A percentile compares a stretch with the other conserved stretches of the same genome.
These are phyloP conservation scores for Euplagia quadripunctaria DNA, from an alignment of 2,888 invertebrate genomes.

Conservation along the genomic window DNA sequence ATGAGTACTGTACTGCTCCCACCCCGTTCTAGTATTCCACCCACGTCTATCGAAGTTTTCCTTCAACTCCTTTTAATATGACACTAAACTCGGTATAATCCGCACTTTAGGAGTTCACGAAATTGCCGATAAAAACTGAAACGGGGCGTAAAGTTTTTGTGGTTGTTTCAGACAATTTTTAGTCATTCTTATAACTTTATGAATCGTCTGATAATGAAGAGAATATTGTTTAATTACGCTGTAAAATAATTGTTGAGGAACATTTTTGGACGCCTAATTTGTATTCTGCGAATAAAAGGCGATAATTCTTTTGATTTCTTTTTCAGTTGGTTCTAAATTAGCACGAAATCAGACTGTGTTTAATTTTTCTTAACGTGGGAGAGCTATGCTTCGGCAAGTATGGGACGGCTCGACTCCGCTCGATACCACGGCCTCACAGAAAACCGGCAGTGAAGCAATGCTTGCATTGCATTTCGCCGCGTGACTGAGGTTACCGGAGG, in stretches of 20 bases:
- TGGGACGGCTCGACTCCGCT: too few species aligned
- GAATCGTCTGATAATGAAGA: slow-evolving; percentile 30
- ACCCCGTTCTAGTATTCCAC: slow-evolving; percentile 37
- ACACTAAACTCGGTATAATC: slow-evolving; percentile 57
- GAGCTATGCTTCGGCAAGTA: too few species aligned
- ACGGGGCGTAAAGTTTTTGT: slow-evolving; percentile 47
- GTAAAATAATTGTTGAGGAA: slow-evolving; percentile 2
- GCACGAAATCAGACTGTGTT: neutral
- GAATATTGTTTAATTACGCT: slow-evolving; percentile 19
- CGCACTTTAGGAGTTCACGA: slow-evolving; percentile 48
- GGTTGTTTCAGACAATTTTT: slow-evolving; percentile 39
- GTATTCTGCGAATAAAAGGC: slow-evolving; percentile 3
- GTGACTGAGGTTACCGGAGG: too few species aligned
- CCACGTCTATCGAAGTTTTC: slow-evolving; percentile 42
- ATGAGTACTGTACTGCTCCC: slow-evolving; percentile 36
- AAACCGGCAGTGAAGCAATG: too few species aligned
- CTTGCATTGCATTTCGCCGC: too few species aligned
- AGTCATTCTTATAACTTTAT: slow-evolving; percentile 40
- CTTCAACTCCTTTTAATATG: slow-evolving; percentile 61
- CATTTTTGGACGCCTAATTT: slow-evolving; percentile 12
- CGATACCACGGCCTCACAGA: too few species aligned
- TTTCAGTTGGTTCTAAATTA: neutral
- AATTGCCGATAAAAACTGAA: slow-evolving; percentile 51
- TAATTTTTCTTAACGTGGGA: too few species aligned
- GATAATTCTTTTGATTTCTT: slow-evolving; percentile 15